phyloP scores from a whole-genome alignment of 1,140 invertebrate species.

The Drosophila bifasciata region DNA sequence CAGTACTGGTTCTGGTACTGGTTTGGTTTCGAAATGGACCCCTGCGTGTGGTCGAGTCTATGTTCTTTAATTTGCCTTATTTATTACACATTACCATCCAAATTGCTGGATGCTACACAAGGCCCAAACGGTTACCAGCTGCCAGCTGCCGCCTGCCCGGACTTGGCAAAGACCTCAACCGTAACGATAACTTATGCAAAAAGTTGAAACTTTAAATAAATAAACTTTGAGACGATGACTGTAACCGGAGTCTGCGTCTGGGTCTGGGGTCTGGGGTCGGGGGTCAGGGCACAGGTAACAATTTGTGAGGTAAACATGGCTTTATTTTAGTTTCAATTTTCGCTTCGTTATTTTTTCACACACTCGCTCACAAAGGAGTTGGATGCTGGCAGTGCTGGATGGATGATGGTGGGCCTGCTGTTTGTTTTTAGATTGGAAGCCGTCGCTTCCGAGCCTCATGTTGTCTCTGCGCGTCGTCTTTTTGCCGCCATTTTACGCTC shows the following conservation, averaged over 20 bases:
- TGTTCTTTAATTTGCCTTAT: conserved; percentile 68
- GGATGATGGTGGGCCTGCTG: conserved; percentile 45
- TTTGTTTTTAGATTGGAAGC: conserved; percentile 71
- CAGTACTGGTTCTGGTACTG: conserved; percentile 26
- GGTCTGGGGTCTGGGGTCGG: background rate
- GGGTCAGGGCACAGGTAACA: conserved; percentile 65
- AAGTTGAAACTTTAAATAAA: conserved; percentile 80
- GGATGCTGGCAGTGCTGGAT: background rate
- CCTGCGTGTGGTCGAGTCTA: conserved; percentile 9
- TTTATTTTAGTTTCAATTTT: conserved; percentile 83
- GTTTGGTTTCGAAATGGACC: background rate
- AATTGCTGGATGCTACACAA: conserved; percentile 32
- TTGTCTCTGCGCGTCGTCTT: conserved; percentile 71
- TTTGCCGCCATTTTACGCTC: conserved; percentile 82
- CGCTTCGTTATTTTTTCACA: conserved; percentile 76
- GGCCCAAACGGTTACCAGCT: conserved; percentile 1
- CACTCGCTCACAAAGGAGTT: conserved; percentile 25
- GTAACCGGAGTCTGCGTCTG: no score
- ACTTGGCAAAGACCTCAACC: conserved; percentile 26
- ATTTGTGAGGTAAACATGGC: conserved; percentile 79
- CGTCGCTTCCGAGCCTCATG: conserved; percentile 44
- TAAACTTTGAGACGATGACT: conserved; percentile 71
- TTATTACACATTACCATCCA: conserved; percentile 59
- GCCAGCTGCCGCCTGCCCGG: conserved; percentile 8
- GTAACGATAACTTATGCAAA: conserved; percentile 68